phyloP scores from a whole-genome alignment of 2,113 vertebrate species.

The Phaethornis superciliosus region DNA sequence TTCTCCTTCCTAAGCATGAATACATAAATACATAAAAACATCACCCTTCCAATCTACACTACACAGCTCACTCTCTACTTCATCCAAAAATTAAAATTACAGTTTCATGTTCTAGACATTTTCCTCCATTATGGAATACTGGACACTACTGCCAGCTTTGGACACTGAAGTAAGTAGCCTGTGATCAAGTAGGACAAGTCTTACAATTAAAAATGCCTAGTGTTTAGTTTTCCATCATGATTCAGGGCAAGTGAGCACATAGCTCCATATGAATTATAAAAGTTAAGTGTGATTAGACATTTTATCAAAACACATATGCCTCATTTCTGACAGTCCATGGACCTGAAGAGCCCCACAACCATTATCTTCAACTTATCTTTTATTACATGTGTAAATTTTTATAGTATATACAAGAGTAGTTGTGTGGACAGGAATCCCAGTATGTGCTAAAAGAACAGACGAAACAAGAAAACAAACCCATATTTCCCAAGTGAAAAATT shows the following conservation, averaged over 20 bases:
- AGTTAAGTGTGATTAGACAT: neutral
- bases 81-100: neutral
- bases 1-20: neutral
- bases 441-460: neutral
- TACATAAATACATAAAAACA: neutral
- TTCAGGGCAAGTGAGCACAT: neutral
- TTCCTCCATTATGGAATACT: neutral
- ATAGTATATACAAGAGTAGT: neutral
- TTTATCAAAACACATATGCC: neutral
- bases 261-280: neutral
- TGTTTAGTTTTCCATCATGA: neutral
- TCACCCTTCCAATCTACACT: rapidly evolving
- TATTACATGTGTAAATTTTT: neutral
- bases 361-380: neutral
- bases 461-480: neutral
- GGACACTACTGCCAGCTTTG: neutral
- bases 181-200: neutral
- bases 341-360: neutral
- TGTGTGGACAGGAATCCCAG: neutral
- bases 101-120: neutral
- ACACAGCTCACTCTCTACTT: neutral
- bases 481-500: neutral
- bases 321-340: neutral
- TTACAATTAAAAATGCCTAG: neutral
- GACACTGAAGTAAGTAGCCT: neutral